These are phyloP conservation scores for Muscicapa comitata DNA, from an alignment of 2,797 vertebrate genomes.

Conservation along the genomic window DNA sequence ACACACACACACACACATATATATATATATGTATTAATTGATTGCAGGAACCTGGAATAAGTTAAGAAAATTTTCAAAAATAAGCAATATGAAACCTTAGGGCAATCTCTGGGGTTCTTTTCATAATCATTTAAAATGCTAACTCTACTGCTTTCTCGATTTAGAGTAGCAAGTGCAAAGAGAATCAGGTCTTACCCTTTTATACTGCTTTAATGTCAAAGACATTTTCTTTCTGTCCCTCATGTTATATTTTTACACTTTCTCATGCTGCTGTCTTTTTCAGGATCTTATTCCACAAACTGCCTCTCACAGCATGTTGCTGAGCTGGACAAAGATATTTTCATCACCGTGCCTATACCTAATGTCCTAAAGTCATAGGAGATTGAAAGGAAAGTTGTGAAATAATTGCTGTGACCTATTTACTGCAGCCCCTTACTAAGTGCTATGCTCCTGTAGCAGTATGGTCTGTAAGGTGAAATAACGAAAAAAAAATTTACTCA, in stretches of 20 bases:
- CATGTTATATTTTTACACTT: constrained; percentile 1
- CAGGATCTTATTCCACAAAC: neutral
- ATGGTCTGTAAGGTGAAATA: neutral
- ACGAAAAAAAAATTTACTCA: neutral
- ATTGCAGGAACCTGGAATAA: neutral
- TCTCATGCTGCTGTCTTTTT: constrained; percentile 16
- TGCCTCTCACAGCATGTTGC: constrained; percentile 21
- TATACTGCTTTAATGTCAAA: neutral
- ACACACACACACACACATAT: neutral
- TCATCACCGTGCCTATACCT: neutral
- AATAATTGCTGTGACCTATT: constrained; percentile 53
- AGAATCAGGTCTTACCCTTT: neutral
- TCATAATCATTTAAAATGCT: neutral
- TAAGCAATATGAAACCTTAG: neutral
- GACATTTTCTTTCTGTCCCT: neutral
- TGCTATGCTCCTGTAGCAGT: neutral
- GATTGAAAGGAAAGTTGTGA: constrained; percentile 2
- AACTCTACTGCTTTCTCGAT: neutral
- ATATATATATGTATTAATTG: neutral
- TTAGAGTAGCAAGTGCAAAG: neutral
- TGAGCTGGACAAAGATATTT: constrained; percentile 41
- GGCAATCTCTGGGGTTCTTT: neutral
- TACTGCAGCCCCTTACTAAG: neutral
- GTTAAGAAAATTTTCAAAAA: neutral
- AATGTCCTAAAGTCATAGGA: neutral